Base-by-base conservation (phyloP, 2,797 vertebrate species). In the Clamator glandarius region DNA sequence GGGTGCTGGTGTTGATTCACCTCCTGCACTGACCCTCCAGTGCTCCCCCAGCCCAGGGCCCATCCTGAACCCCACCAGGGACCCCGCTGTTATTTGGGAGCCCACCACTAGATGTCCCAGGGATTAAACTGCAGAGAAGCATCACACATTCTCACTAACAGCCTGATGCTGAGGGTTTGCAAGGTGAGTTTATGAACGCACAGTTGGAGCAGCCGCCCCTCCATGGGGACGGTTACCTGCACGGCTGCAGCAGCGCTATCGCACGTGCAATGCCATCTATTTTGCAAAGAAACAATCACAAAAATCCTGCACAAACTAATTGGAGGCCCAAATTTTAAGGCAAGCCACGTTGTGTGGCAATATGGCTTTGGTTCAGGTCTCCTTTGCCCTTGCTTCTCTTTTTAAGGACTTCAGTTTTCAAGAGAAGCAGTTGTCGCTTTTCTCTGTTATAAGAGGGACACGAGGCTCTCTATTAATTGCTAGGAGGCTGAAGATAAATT, bases 91-190 rank as follows among this genome's bases (percentile, higher is more conserved):
- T 94, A 23, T 95, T 57, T 80, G 91, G 33, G 69, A 36, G 33
- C 31, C 90, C 77, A 59, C 97, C 97, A 41, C 97, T 97, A 97
- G 97, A 96, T 97, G 97, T 97, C 97, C 97, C 96, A 73, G n/a
- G 95, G 93, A 90, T 79, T 94, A 92, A 97, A 79, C 76, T 26
- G 52, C 82, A 87, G 57, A 70, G 87, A 59, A 31, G 64, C 50
- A 17, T 41, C 16, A 19, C 63, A 13, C 4, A 3, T 88, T 72
- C 48, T 84, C 90, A 41, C 28, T 26, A 26, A 23, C 50, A 29
- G 61, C 73, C 44, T 4, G 74, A 19, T 31, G 42, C 4, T 12
- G 31, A 15, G 85, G 55, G 15, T 21, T 44, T 42, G 82, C 33
- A 31, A 66, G 84, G 16, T 21, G 67, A 15, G 54, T 24, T 76